Base-by-base conservation (phyloP, 2,797 vertebrate genomes). In the Gastrophryne carolinensis region DNA sequence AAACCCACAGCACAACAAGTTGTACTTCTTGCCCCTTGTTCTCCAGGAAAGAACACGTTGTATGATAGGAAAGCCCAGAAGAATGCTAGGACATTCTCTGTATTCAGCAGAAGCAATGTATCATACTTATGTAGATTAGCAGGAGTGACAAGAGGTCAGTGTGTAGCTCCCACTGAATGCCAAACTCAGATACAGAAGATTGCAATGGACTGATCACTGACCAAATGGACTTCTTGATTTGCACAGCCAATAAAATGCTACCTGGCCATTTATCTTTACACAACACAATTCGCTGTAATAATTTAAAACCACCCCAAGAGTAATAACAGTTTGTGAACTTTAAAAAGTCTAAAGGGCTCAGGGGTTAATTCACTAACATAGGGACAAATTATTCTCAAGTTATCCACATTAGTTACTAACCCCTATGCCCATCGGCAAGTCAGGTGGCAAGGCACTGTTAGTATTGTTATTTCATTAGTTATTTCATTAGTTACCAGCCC, bases 121-220 rank as follows among this genome's bases (percentile, higher is more conserved):
- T 64, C 60, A 73, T 73, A 57, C 35, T 73, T 73, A 65, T 65
- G 61, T n/a, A 39, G 60, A 41, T 47, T 73, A 61, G 61, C 72
- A 73, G 72, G 27, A 26, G 50, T 65, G 72, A 64, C 50, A 62
- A 19, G 17, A 65, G 35, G 34, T 56, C 41, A 57, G 49, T 29
- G 27, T 73, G 50, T 57, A 57, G 60, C 44, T 54, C 39, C 57
- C 41, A 34, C 39, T 13, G 27, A 56, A 73, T 57, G 54, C 53
- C 24, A 65, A 54, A 52, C 47, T 73, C 8, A 10, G 19, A 57
- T 32, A 21, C n/a, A 73, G 49, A 17, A 8, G 47, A 34, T 44
- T 27, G 19, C 17, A 26, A 5, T 15, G 10, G 52, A 61, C 49
- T 47, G 29, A n/a, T 60, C 61, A 72, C 24, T 64, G 50, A 44